phyloP scores from a whole-genome alignment of 2,113 vertebrate species.

The Myrmecobius fasciatus region DNA sequence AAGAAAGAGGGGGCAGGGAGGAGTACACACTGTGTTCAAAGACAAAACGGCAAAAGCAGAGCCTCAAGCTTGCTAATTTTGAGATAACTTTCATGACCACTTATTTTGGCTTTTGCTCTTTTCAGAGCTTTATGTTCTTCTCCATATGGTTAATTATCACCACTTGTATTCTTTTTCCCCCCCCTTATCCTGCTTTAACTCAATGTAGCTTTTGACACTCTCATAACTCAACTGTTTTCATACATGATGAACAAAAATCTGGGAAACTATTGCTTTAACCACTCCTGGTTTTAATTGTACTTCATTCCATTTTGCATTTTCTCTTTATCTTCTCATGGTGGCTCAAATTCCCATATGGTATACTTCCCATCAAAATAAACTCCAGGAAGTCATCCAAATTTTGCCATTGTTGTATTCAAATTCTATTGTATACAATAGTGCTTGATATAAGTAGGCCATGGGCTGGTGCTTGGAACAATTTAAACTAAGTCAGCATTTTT shows the following conservation, averaged over 20 bases:
- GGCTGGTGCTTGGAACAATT: neutral
- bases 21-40: neutral
- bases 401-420: neutral
- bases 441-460: neutral
- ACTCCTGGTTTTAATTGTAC: neutral
- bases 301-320: neutral
- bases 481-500: neutral
- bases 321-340: neutral
- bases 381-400: neutral
- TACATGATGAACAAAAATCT: neutral
- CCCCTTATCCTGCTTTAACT: neutral
- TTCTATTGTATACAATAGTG: neutral
- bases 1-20: neutral
- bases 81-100: conserved; percentile 34
- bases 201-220: neutral
- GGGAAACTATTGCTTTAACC: neutral
- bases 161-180: neutral
- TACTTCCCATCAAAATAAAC: neutral
- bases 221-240: neutral
- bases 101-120: conserved; percentile 45
- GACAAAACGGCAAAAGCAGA: conserved; percentile 36
- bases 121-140: neutral
- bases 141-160: neutral
- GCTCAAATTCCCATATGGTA: neutral
- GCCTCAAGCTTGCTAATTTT: conserved; percentile 57